Evolutionary conservation across 2,888 invertebrate species (phyloP), one percentile per base, ranked within the genome.

Genomic region (Timema podura): DNA sequence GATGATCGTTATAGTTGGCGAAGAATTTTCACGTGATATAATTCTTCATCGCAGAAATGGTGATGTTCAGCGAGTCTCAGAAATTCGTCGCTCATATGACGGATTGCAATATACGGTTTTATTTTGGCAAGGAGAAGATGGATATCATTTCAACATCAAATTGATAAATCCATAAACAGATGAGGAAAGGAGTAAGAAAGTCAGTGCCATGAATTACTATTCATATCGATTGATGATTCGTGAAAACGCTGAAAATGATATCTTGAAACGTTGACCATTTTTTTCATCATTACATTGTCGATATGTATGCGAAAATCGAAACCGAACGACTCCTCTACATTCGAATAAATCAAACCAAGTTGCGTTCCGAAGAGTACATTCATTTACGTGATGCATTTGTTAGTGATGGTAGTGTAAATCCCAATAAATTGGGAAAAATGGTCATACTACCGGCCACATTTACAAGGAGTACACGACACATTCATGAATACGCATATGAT

Each of bases 281-380:
- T 9, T 59, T 59, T 11, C 59, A 16, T 59, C 59, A 59, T 10
- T 16, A 59, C 59, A 59, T 59, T 59, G 59, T 59, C 9, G 30
- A 59, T 15, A 59, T 59, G 59, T 59, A 65, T 65, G 65, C 65
- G 10, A 65, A 45, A 45, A n/a, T n/a, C n/a, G n/a, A n/a, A n/a
- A n/a, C n/a, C n/a, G n/a, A n/a, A n/a, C n/a, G n/a, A n/a, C n/a
- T n/a, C n/a, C n/a, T n/a, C n/a, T n/a, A n/a, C n/a, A n/a, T n/a
- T n/a, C n/a, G n/a, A n/a, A n/a, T n/a, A n/a, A n/a, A n/a, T n/a
- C n/a, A n/a, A n/a, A n/a, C n/a, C n/a, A n/a, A n/a, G n/a, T n/a
- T n/a, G n/a, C n/a, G n/a, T n/a, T n/a, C n/a, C n/a, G n/a, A n/a
- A n/a, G n/a, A n/a, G n/a, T n/a, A n/a, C n/a, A n/a, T n/a, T n/a